Percentiles rank a stretch among this genome's conserved stretches.
These are phyloP conservation scores for Pterobdella sp. DNA, from an alignment of 2,888 invertebrate species.

Conservation along the genomic window DNA sequence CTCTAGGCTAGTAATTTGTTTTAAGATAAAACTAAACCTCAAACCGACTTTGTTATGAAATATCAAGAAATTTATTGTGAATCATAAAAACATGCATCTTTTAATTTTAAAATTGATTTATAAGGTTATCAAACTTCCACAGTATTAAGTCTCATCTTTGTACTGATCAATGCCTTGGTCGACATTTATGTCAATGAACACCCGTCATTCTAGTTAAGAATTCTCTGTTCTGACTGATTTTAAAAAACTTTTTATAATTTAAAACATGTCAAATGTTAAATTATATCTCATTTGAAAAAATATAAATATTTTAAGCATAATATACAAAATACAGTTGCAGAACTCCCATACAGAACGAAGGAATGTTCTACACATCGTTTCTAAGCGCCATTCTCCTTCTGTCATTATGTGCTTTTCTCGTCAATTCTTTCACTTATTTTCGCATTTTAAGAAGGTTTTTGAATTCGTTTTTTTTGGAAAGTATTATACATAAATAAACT, in stretches of 20 bases:
- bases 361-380: background rate
- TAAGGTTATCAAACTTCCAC: too few species aligned
- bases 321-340: background rate
- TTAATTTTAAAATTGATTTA: too few species aligned
- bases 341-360: background rate
- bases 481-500: too few species aligned
- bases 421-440: background rate
- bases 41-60: too few species aligned
- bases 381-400: background rate
- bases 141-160: background rate
- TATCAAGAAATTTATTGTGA: too few species aligned
- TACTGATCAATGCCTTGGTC: constrained; percentile 1
- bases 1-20: too few species aligned
- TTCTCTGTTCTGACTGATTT: background rate
- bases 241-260: background rate
- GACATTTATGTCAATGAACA: background rate
- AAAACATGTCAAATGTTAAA: background rate
- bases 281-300: background rate
- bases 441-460: background rate
- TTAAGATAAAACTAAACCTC: too few species aligned
- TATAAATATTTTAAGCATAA: background rate
- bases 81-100: too few species aligned
- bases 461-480: background rate
- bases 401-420: background rate
- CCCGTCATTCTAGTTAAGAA: constrained; percentile 1